Percentiles rank a stretch among this genome's conserved stretches.
phyloP scores from a whole-genome alignment of 2,797 vertebrate species.

The Mionectes olivaceus region DNA sequence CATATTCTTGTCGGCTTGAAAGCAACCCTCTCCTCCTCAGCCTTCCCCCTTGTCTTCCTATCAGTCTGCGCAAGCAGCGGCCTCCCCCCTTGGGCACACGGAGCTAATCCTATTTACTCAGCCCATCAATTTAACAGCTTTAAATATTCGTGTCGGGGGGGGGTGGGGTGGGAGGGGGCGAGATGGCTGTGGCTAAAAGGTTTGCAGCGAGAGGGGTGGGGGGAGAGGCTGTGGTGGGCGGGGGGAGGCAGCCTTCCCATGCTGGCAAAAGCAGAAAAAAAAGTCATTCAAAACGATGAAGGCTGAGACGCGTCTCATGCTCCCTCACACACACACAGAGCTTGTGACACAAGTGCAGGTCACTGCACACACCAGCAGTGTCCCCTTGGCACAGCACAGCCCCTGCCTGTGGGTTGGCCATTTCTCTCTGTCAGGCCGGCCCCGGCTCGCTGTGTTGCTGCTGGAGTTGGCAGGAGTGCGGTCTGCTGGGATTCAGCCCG shows the following conservation, averaged over 20 bases:
- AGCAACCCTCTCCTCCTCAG: constrained; percentile 69
- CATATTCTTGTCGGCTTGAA: constrained; percentile 76
- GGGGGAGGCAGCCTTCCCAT: constrained; percentile 39
- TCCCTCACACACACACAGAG: neutral
- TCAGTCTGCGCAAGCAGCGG: constrained; percentile 64
- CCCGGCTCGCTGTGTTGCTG: fast-evolving
- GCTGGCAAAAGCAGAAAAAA: constrained; percentile 5
- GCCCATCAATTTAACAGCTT: constrained; percentile 82
- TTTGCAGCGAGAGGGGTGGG: neutral
- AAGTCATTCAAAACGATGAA: neutral
- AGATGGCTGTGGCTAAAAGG: constrained; percentile 75
- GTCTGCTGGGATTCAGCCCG: neutral
- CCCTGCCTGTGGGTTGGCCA: neutral
- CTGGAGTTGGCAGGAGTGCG: fast-evolving
- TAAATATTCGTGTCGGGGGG: constrained; percentile 64
- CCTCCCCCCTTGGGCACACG: constrained; percentile 65
- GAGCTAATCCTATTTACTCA: constrained; percentile 84
- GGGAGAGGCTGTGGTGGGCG: constrained; percentile 40
- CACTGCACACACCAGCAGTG: neutral
- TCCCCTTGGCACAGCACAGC: neutral
- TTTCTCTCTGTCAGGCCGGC: neutral
- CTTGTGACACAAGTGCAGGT: neutral
- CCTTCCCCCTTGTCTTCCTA: constrained; percentile 71
- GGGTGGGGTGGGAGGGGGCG: neutral
- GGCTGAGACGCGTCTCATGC: neutral